These are phyloP conservation scores for Laterallus jamaicensis DNA, from an alignment of 2,113 vertebrate genomes.

Conservation along the genomic window DNA sequence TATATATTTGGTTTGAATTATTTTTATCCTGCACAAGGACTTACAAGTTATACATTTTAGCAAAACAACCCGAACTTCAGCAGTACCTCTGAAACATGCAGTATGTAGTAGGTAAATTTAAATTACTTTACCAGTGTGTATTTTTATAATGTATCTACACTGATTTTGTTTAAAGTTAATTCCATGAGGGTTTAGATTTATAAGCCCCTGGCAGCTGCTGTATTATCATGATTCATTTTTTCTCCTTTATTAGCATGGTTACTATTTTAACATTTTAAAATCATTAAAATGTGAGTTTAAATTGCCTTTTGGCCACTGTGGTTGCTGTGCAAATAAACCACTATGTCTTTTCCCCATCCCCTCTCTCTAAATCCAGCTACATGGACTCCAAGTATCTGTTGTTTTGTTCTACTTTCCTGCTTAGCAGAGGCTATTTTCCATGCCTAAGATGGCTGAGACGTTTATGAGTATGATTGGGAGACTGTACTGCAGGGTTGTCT, in stretches of 20 bases:
- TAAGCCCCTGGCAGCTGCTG: not conserved
- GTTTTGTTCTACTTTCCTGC: not conserved
- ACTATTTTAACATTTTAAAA: not conserved
- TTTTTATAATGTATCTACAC: not conserved
- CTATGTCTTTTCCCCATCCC: not conserved
- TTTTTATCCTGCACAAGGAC: not conserved
- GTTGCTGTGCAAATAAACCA: not conserved
- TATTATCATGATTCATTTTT: not conserved
- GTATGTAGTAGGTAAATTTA: not conserved
- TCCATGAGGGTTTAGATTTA: not conserved
- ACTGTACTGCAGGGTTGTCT: not conserved
- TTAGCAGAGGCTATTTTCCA: not conserved
- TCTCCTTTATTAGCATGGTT: not conserved
- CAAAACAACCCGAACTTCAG: not conserved
- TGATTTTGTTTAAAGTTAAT: not conserved
- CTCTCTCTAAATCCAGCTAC: not conserved
- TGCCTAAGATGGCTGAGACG: not conserved
- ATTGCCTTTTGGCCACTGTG: not conserved
- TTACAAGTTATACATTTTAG: not conserved
- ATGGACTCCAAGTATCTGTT: not conserved
- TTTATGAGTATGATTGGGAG: not conserved
- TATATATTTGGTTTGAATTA: not conserved
- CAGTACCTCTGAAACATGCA: not conserved
- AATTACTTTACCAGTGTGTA: not conserved
- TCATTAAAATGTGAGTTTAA: not conserved